Base-by-base conservation (phyloP, 2,797 vertebrate genomes). In the Phyllotis vaccarum region DNA sequence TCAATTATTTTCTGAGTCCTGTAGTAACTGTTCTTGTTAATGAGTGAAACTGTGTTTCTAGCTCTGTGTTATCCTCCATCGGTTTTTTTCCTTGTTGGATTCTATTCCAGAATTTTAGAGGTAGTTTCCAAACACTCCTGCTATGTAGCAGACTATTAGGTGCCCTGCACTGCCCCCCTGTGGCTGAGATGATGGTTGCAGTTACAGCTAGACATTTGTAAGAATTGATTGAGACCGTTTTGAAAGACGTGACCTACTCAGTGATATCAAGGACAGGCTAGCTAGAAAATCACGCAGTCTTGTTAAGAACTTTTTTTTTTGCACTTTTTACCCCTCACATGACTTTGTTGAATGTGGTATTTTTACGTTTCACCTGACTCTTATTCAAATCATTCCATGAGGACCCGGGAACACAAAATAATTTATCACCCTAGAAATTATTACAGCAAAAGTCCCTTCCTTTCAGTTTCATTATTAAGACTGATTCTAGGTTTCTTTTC, bases 401-500 rank as follows among this genome's bases (percentile, higher is more conserved):
- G 46, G 24, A 5, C 1, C 17, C 19, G 34, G 29, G 21, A 17
- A 17, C 31, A 40, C 4, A 93, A 95, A 91, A 60, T 66, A 31
- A 37, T 75, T 83, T 64, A 49, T 49, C 62, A 27, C 5, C 22
- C 89, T 90, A 92, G n/a, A 16, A 74, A 79, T 88, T 85, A 16
- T 60, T 92, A 68, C 10, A 56, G 40, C 1, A 68, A 82, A 74
- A 79, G 78, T 68, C 87, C 82, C 12, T 22, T 40, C 43, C 8
- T 79, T 75, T 37, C n/a, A 80, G 19, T 79, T 54, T 94, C 64
- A 64, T 74, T 91, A 60, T 83, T 89, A 64, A 96, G 79, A 75
- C 66, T 11, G 9, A 54, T 76, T 93, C 76, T 79, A 29, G 90
- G 87, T 90, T 29, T 31, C 22, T 83, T 9, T 22, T 7, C 3